A percentile compares a stretch with the other conserved stretches of the same genome.
Evolutionary conservation across 2,113 vertebrate species (phyloP).

Genomic region (Struthidea cinerea): DNA sequence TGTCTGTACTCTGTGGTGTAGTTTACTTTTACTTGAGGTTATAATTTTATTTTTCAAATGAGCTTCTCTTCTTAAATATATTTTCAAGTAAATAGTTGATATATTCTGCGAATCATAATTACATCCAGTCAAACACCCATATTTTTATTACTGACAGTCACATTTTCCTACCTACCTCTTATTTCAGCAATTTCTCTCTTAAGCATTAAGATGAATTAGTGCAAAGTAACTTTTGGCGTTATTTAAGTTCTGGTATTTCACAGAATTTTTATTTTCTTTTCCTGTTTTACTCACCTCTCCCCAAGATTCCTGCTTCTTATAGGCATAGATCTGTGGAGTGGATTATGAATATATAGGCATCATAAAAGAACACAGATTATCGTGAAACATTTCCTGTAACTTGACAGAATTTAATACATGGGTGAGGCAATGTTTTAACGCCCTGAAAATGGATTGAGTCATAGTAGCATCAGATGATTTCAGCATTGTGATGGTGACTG

Average conservation of each 20-base stretch:
- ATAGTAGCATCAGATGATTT: background rate
- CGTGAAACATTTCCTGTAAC: background rate
- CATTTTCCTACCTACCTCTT: background rate
- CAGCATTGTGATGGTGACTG: background rate
- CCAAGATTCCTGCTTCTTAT: background rate
- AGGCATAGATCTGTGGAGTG: background rate
- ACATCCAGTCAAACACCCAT: background rate
- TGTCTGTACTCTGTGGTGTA: background rate
- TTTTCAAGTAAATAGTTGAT: background rate
- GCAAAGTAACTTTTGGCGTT: background rate
- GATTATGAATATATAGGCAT: background rate
- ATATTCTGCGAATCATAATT: background rate
- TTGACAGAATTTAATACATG: background rate
- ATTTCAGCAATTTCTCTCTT: background rate
- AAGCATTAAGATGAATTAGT: background rate
- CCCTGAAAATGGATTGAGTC: background rate
- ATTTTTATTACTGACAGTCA: background rate
- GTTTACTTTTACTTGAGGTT: background rate
- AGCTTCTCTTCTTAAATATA: background rate
- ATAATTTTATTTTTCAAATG: background rate
- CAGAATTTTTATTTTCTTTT: background rate
- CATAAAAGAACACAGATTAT: background rate
- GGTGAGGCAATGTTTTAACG: background rate
- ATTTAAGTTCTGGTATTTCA: background rate
- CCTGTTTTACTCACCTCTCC: background rate